Evolutionary conservation across 2,113 vertebrate genomes (phyloP), one percentile per base, ranked within the genome.

Genomic region (Amazona vittata): DNA sequence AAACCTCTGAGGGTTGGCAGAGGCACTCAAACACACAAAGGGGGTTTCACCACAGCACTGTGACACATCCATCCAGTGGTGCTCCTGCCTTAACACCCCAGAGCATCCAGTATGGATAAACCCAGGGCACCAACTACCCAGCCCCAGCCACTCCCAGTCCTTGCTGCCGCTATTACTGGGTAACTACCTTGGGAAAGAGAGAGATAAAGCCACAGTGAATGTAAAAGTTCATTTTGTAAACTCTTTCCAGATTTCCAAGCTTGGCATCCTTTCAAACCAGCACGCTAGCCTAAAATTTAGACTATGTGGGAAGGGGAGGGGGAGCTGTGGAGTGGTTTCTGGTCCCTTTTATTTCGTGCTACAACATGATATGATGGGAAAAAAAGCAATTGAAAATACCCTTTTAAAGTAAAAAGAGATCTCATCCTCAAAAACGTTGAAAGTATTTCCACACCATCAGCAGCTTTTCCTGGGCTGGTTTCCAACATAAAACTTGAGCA

Each of bases 401-500:
- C 89, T 86, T 94, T 95, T 86, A 96, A 96, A 95, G 93, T 60
- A 81, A 94, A 96, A 94, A 86, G 89, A 89, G 95, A 85, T 67
- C 83, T 68, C 55, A 83, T 87, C 92, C 89, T 89, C 81, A 75
- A 68, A 91, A 93, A 96, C 55, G 93, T 94, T 96, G 77, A 93
- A 96, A 95, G 18, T 79, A 82, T 96, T 97, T 97, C 89, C 89
- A 95, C 95, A 96, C 81, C 77, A 91, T 96, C 95, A 96, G 96
- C 96, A 96, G 92, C 89, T 96, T 97, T 93, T 95, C 57, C 94
- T 82, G 86, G 95, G 89, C 93, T 93, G 41, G 47, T 65, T 96
- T 97, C 94, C 94, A 96, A 87, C 65, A 82, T 9, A 79, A 87
- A 81, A 91, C 73, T 92, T 46, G 22, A 94, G 74, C 49, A 50